Percentiles rank a stretch among this genome's conserved stretches.
phyloP scores from a whole-genome alignment of 2,113 vertebrate species.

The Caranx ignobilis region DNA sequence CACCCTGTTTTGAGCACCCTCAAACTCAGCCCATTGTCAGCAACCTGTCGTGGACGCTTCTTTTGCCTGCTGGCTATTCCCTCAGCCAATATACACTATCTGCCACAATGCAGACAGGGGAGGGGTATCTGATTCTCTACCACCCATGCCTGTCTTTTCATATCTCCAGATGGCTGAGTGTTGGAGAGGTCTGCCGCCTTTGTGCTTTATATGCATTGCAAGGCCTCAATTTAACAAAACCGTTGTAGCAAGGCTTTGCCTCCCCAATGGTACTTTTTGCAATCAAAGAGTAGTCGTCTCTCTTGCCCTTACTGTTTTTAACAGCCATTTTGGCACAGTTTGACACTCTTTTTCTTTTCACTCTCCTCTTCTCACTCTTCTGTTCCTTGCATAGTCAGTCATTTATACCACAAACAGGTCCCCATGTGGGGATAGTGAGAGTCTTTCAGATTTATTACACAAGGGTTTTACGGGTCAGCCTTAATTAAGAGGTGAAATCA shows the following conservation, averaged over 20 bases:
- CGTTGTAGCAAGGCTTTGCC: conserved; percentile 65
- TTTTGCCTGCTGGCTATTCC: conserved; percentile 35
- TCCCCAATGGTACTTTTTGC: conserved; percentile 69
- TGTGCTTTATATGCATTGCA: conserved; percentile 56
- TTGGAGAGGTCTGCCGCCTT: conserved; percentile 57
- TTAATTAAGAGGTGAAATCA: conserved; percentile 77
- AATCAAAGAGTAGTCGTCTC: conserved; percentile 79
- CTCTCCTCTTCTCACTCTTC: conserved; percentile 28
- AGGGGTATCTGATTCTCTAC: conserved; percentile 46
- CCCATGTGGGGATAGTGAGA: conserved; percentile 23
- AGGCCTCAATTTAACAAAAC: conserved; percentile 79
- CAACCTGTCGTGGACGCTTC: conserved; percentile 48
- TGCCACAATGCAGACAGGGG: conserved; percentile 44
- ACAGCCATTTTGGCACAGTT: conserved; percentile 63
- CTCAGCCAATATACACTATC: conserved; percentile 40
- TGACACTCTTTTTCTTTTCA: conserved; percentile 49
- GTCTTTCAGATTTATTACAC: conserved; percentile 60
- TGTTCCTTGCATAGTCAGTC: conserved; percentile 25
- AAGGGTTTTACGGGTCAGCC: conserved; percentile 54
- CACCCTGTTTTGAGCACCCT: conserved; percentile 47
- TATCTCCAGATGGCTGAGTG: conserved; percentile 74
- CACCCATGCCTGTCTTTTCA: conserved; percentile 58
- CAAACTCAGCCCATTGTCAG: conserved; percentile 42
- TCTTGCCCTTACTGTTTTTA: conserved; percentile 58
- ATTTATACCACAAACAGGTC: conserved; percentile 45